Conservation (phyloP, 2,888 invertebrate species). For the Ditylenchus weischeri region DNA sequence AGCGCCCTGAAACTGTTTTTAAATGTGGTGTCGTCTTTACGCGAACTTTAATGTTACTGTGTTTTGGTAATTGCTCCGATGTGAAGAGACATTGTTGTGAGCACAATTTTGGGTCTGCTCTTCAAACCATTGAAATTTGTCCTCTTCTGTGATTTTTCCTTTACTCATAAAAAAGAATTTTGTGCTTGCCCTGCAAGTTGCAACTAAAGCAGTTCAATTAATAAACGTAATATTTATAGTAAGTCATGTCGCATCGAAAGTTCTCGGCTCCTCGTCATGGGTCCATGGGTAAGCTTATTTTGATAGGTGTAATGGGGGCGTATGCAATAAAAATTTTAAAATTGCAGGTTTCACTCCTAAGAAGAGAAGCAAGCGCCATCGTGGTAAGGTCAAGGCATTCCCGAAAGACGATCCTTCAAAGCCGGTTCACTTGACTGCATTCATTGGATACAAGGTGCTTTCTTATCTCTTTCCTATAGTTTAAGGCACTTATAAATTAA, state of each 20-base stretch:
- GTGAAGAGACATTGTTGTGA: too few relatives aligned
- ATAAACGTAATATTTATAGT: neutral
- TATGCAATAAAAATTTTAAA: too few relatives aligned
- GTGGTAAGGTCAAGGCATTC: constrained; percentile 99
- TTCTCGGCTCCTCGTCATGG: constrained; percentile 99
- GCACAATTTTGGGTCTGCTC: too few relatives aligned
- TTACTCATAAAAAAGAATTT: too few relatives aligned
- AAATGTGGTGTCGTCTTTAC: too few relatives aligned
- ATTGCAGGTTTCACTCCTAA: constrained; percentile 84
- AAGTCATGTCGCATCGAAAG: constrained; percentile 85
- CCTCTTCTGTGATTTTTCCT: too few relatives aligned
- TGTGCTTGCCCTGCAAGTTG: too few relatives aligned
- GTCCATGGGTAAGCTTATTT: constrained; percentile 73
- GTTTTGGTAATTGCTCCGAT: too few relatives aligned
- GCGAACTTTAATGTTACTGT: too few relatives aligned
- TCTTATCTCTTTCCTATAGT: neutral
- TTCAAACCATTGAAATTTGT: too few relatives aligned
- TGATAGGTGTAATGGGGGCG: too few relatives aligned
- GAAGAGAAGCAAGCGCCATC: constrained; percentile 89
- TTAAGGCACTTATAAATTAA: neutral
- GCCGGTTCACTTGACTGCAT: constrained; percentile 88
- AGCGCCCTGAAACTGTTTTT: too few relatives aligned
- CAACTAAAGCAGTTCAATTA: neutral
- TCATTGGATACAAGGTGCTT: constrained; percentile 84
- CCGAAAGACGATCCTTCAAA: constrained; percentile 94